A percentile compares a stretch with the other conserved stretches of the same genome.
phyloP scores from a whole-genome alignment of 2,797 vertebrate genomes.

The Ammospiza maritima region DNA sequence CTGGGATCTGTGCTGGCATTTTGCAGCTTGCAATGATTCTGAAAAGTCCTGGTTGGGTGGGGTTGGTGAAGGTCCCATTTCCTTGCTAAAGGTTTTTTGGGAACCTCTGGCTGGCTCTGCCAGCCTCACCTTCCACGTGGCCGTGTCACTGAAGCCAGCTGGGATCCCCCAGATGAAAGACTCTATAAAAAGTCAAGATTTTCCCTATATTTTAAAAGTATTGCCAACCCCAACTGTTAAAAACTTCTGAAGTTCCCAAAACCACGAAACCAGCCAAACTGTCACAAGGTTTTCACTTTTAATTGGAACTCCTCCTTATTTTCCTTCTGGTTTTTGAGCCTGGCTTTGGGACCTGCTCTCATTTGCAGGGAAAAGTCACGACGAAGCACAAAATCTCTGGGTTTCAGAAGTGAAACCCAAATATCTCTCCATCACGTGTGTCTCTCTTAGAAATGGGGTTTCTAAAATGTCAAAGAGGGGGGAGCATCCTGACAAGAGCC shows the following conservation, averaged over 20 bases:
- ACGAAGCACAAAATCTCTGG: neutral
- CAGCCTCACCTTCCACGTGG: neutral
- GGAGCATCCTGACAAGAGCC: neutral
- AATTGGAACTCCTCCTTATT: slow-evolving; percentile 4
- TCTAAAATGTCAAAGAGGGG: neutral
- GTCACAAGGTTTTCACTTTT: neutral
- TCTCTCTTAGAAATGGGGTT: neutral
- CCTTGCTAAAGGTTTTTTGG: neutral
- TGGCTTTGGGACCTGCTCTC: neutral
- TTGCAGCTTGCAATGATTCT: neutral
- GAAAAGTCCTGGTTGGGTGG: neutral
- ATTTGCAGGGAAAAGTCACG: neutral
- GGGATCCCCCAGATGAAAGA: neutral
- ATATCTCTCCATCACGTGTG: neutral
- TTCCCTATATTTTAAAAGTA: slow-evolving; percentile 9
- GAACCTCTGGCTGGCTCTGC: fast-evolving
- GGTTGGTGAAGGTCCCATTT: neutral
- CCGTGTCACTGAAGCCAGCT: neutral
- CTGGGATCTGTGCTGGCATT: neutral
- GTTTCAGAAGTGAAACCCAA: neutral
- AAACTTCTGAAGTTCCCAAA: slow-evolving; percentile 6
- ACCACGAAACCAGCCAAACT: neutral
- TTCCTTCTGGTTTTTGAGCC: slow-evolving; percentile 2
- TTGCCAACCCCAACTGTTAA: neutral
- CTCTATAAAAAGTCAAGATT: neutral